Evolutionary conservation across 2,888 invertebrate species (phyloP).

Genomic region (Coleophora flavipennella): DNA sequence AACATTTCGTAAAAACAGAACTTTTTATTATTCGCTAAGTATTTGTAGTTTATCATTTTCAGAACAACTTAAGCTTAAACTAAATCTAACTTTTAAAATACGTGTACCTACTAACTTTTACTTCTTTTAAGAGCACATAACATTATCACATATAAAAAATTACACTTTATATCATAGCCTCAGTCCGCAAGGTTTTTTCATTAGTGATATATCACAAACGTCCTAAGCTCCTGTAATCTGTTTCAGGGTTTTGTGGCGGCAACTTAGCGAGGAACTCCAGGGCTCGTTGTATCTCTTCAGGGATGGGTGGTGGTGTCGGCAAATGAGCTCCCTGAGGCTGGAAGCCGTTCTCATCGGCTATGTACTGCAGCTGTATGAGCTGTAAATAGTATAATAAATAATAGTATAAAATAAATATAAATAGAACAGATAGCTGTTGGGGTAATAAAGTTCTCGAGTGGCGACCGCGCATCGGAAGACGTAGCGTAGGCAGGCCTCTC

Average conservation of each 20-base stretch:
- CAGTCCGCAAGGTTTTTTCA: not conserved
- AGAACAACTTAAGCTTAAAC: too few species aligned
- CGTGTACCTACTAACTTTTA: not conserved
- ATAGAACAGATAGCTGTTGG: too few species aligned
- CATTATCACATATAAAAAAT: too few species aligned
- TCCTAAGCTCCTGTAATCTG: constrained; percentile 24
- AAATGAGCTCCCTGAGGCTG: constrained; percentile 76
- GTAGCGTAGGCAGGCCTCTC: too few species aligned
- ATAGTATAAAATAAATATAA: too few species aligned
- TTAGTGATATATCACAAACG: constrained; percentile 1
- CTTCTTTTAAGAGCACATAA: not conserved
- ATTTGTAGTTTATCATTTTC: too few species aligned
- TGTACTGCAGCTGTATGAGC: constrained; percentile 75
- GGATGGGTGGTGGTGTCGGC: constrained; percentile 79
- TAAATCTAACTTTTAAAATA: too few species aligned
- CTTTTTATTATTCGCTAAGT: too few species aligned
- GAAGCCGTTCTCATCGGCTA: constrained; percentile 83
- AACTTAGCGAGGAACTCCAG: constrained; percentile 76
- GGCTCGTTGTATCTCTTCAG: constrained; percentile 77
- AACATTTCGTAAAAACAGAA: too few species aligned
- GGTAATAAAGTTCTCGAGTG: too few species aligned
- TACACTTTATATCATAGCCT: too few species aligned
- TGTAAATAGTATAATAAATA: constrained; percentile 23
- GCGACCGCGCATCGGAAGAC: too few species aligned
- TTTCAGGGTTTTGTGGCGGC: constrained; percentile 60